Evolutionary conservation across 2,888 invertebrate species (phyloP), one percentile per base, ranked within the genome.

Genomic region (Aelia acuminata): DNA sequence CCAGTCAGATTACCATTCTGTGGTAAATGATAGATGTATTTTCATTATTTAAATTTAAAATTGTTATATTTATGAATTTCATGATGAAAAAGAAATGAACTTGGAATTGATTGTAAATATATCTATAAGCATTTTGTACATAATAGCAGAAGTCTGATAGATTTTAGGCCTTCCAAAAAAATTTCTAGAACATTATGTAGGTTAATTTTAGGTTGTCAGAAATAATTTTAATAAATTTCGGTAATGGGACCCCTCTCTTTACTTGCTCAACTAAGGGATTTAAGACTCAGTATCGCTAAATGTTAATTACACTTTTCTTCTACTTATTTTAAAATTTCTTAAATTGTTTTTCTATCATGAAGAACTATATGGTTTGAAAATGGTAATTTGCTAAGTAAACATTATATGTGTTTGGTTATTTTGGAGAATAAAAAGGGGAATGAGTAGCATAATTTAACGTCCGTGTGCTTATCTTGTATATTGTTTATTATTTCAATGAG

Each of bases 141-240:
- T 87, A 43, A 49, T 87, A 84, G 84, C 31, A 87, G 75, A 87
- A 87, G 87, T 87, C 87, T 87, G 87, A 87, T 87, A 87, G 87
- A 48, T 39, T 35, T 8, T 87, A 87, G 87, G 87, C 70, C 47
- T 47, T 80, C 18, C 22, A 63, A 70, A 43, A 31, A 87, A 50
- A 48, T 39, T 26, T 50, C 0, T 57, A 35, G 57, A 35, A 48
- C 26, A 48, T 48, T 86, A 47, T 70, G 70, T 26, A 70, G 85
- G 35, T 63, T 85, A 85, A 80, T 49, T 84, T 85, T 70, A 87
- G 70, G 22, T 48, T 49, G 20, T 84, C 49, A 84, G 10, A 47
- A 26, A 31, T 48, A 49, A 18, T 48, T 70, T 87, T 43, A 70
- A 48, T 39, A 20, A 39, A 53, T 35, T 31, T 50, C n/a, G 35